Percentiles rank a stretch among this genome's conserved stretches.
Conservation (phyloP, 2,113 vertebrate genomes). For the Antigone vipio region DNA sequence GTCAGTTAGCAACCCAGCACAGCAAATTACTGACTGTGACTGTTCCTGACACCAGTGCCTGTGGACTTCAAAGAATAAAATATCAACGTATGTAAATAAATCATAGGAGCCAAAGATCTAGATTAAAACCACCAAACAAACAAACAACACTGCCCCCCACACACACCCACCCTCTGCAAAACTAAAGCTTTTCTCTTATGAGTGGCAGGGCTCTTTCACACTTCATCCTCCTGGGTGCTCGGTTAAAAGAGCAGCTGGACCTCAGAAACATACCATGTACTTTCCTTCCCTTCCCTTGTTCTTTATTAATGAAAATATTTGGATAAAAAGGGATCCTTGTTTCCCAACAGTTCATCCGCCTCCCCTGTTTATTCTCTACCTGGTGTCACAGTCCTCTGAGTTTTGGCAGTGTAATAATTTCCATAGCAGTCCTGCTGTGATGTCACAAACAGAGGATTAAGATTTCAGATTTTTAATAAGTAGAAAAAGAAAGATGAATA, state of each 20-base stretch:
- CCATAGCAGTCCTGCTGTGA: slow-evolving; percentile 27
- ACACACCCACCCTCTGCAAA: background rate
- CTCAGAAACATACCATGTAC: background rate
- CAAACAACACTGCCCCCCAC: too few species aligned
- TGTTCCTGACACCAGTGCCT: background rate
- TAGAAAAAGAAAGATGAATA: background rate
- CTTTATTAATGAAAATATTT: slow-evolving; percentile 61
- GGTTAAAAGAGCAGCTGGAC: background rate
- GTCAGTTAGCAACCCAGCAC: background rate
- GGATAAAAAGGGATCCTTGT: slow-evolving; percentile 26
- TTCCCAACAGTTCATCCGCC: slow-evolving; percentile 31
- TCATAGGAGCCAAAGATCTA: background rate
- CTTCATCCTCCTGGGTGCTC: background rate
- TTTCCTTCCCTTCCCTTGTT: slow-evolving; percentile 20
- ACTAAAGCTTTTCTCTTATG: background rate
- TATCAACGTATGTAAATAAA: slow-evolving; percentile 34
- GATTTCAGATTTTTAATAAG: slow-evolving; percentile 12
- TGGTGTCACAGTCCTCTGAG: slow-evolving; percentile 12
- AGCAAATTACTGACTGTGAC: background rate
- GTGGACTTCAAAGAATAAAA: slow-evolving; percentile 5
- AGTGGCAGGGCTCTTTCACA: background rate
- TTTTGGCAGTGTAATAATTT: slow-evolving; percentile 38
- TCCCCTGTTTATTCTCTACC: slow-evolving; percentile 66
- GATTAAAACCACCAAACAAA: background rate
- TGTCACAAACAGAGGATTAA: slow-evolving; percentile 26